Percentiles rank a stretch among this genome's conserved stretches.
These are phyloP conservation scores for Nycticryphes semicollaris DNA, from an alignment of 2,113 vertebrate species.

Conservation along the genomic window DNA sequence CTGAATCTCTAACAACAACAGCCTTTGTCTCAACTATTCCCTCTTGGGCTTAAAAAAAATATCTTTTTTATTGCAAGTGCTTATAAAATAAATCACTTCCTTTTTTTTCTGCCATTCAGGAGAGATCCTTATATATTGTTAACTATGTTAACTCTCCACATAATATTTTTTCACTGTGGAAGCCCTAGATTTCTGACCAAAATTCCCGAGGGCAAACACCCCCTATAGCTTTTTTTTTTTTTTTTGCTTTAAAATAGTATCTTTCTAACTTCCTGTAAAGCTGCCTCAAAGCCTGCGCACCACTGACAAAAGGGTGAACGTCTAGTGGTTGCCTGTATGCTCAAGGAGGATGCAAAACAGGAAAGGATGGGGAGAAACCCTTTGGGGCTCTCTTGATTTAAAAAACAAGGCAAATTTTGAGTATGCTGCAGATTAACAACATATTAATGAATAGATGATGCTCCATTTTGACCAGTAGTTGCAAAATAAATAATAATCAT, in stretches of 20 bases:
- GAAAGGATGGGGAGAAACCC: background rate
- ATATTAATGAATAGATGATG: background rate
- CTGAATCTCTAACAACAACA: background rate
- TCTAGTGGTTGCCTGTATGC: background rate
- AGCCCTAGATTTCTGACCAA: background rate
- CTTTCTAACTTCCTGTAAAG: background rate
- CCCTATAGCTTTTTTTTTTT: background rate
- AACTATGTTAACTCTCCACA: background rate
- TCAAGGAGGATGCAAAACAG: rapidly evolving
- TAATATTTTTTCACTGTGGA: background rate
- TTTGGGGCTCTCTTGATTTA: no score
- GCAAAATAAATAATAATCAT: background rate
- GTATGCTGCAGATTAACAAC: rapidly evolving
- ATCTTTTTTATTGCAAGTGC: background rate
- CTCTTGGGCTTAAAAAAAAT: background rate
- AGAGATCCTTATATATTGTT: background rate
- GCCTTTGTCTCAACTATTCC: background rate
- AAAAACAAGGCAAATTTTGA: background rate
- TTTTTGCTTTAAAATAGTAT: background rate
- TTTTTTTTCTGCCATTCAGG: background rate
- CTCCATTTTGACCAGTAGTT: background rate
- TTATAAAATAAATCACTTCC: rapidly evolving
- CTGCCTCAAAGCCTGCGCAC: background rate
- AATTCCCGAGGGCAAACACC: background rate
- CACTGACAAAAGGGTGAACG: background rate